A percentile compares a stretch with the other conserved stretches of the same genome.
Conservation (phyloP, 2,113 vertebrate genomes). For the Campylomormyrus tamandua region DNA sequence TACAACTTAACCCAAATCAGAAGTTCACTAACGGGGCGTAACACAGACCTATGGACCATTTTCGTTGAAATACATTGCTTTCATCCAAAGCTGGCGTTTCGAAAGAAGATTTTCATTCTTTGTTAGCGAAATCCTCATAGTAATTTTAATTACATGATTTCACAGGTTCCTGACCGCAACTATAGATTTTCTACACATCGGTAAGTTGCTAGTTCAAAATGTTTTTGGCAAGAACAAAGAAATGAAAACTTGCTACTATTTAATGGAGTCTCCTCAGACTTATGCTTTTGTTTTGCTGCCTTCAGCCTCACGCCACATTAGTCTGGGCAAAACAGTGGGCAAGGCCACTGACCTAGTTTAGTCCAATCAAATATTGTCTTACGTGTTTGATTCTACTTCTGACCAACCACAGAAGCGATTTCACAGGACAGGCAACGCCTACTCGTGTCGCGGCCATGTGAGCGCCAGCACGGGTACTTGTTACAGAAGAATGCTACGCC, state of each 20-base stretch:
- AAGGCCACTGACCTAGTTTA: constrained; percentile 46
- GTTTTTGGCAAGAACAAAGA: neutral
- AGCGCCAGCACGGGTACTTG: constrained; percentile 36
- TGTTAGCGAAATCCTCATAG: neutral
- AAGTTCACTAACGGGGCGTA: neutral
- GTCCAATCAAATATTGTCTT: constrained; percentile 43
- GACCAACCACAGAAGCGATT: constrained; percentile 45
- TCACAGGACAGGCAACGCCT: constrained; percentile 35
- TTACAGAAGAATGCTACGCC: constrained; percentile 52
- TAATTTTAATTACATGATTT: neutral
- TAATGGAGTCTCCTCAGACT: constrained; percentile 26
- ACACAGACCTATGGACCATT: neutral
- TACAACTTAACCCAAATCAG: neutral
- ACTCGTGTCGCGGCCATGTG: constrained; percentile 65
- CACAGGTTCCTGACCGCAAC: neutral
- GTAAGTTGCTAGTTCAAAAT: neutral
- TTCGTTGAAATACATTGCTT: neutral
- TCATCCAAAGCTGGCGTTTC: neutral
- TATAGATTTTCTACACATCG: neutral
- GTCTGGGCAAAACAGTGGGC: constrained; percentile 57
- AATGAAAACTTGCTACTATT: neutral
- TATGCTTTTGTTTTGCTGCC: constrained; percentile 43
- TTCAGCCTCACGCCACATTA: constrained; percentile 60
- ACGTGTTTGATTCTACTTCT: constrained; percentile 37
- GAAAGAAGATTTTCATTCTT: neutral